Evolutionary conservation across 2,797 vertebrate genomes (phyloP).

Genomic region (Chloroceryle amazona): DNA sequence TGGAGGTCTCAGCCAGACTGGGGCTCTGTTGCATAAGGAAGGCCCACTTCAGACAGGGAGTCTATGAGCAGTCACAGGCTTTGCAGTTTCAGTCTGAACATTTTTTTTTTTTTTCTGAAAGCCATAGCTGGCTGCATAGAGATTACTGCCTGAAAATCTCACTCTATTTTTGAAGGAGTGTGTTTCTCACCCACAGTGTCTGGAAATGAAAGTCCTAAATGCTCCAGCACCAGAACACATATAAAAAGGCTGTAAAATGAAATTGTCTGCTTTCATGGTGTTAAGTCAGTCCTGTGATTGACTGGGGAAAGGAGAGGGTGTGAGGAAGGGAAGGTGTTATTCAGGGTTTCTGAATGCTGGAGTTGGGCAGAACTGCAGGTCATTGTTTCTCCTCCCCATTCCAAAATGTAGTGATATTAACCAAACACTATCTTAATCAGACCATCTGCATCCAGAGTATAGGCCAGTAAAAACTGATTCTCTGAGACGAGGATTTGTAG

Average conservation of each 20-base stretch:
- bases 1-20: background rate
- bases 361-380: background rate
- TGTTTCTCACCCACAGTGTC: constrained; percentile 56
- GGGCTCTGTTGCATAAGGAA: constrained; percentile 14
- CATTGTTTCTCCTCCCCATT: rapidly evolving
- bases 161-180: constrained; percentile 68
- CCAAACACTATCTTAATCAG: background rate
- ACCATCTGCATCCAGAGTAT: background rate
- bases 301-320: background rate
- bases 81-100: constrained; percentile 21
- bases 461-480: background rate
- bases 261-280: constrained; percentile 64
- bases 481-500: background rate
- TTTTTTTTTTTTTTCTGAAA: background rate
- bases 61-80: constrained; percentile 33
- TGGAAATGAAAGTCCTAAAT: constrained; percentile 74
- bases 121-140: background rate
- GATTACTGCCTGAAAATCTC: constrained; percentile 61
- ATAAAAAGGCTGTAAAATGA: constrained; percentile 67
- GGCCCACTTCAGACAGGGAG: background rate
- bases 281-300: constrained; percentile 60
- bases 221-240: constrained; percentile 53
- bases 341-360: constrained; percentile 23
- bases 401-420: background rate
- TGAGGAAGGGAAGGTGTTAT: constrained; percentile 13